phyloP scores from a whole-genome alignment of 2,113 vertebrate genomes.

The Pelusios castaneus region DNA sequence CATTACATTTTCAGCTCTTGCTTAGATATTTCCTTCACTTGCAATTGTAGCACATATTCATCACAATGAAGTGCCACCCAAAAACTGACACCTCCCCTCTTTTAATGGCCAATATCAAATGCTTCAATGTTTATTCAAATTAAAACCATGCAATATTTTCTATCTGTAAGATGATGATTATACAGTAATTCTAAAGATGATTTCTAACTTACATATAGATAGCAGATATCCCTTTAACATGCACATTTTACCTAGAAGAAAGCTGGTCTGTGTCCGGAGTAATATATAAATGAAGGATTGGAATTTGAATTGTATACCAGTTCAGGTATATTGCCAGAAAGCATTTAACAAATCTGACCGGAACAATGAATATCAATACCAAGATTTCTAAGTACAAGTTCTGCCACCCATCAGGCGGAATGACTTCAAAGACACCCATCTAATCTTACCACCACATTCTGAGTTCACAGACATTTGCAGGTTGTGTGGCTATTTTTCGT shows the following conservation, averaged over 20 bases:
- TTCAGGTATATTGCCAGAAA: neutral
- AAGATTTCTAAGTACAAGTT: neutral
- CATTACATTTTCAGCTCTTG: neutral
- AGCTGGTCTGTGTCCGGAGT: neutral
- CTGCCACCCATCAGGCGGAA: neutral
- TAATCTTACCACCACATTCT: neutral
- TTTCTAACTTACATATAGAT: neutral
- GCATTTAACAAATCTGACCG: neutral
- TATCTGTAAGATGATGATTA: neutral
- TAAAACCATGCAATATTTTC: neutral
- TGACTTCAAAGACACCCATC: neutral
- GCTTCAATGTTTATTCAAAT: conserved; percentile 1
- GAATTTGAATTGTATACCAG: neutral
- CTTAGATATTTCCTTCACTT: neutral
- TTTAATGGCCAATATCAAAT: conserved; percentile 10
- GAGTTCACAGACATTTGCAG: neutral
- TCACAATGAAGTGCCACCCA: neutral
- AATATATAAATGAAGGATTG: neutral
- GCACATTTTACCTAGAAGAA: neutral
- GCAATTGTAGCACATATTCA: neutral
- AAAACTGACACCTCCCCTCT: neutral
- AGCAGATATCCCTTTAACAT: neutral
- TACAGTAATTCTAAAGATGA: neutral
- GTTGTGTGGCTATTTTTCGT: neutral
- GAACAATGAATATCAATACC: neutral